Evolutionary conservation across 1,140 invertebrate genomes (phyloP).

Genomic region (Leptinotarsa texana): DNA sequence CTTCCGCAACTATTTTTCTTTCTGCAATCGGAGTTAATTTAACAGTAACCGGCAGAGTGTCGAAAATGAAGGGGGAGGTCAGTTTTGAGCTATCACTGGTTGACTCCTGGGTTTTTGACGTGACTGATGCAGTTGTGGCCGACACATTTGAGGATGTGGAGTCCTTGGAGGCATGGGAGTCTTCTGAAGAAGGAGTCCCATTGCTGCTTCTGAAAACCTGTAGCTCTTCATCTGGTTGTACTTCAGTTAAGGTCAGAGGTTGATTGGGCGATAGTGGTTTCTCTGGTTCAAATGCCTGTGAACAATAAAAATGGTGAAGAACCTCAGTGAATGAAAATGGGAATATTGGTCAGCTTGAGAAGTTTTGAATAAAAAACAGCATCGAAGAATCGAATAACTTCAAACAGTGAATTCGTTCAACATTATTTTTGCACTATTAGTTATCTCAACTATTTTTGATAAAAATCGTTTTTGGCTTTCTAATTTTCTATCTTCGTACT

Average conservation of each 20-base stretch:
- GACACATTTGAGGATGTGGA: conserved; percentile 32
- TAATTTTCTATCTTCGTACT: too few relatives aligned
- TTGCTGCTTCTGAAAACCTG: conserved; percentile 34
- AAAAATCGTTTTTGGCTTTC: too few relatives aligned
- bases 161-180: conserved; percentile 42
- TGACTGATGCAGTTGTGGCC: conserved; percentile 44
- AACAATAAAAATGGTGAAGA: background rate
- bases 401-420: too few relatives aligned
- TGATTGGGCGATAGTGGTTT: conserved; percentile 45
- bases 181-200: conserved; percentile 34
- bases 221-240: conserved; percentile 38
- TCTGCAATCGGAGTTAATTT: background rate
- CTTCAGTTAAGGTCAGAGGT: conserved; percentile 42
- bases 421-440: too few relatives aligned
- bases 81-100: background rate
- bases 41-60: background rate
- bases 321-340: too few relatives aligned
- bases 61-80: background rate
- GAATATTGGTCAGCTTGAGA: too few relatives aligned
- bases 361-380: too few relatives aligned
- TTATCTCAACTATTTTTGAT: too few relatives aligned
- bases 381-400: too few relatives aligned
- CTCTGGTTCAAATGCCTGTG: conserved; percentile 44
- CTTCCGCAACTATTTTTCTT: background rate
- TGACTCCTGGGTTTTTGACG: conserved; percentile 30